These are phyloP conservation scores for Grallaria varia DNA, from an alignment of 2,113 vertebrate genomes.

Conservation along the genomic window DNA sequence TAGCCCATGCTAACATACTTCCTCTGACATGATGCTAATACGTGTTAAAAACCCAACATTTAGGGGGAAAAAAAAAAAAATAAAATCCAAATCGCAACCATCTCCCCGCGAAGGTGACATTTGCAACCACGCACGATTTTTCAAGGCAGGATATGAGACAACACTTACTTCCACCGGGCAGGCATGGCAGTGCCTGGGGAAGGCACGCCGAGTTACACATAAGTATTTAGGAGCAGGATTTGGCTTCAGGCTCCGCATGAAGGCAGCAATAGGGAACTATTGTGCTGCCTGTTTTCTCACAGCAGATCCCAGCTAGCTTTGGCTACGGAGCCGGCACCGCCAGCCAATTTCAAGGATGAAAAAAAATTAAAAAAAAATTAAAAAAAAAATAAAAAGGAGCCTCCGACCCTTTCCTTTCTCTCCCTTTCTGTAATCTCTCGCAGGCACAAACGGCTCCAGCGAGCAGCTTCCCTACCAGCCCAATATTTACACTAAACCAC, in stretches of 20 bases:
- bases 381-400: neutral
- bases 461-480: constrained; percentile 66
- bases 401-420: constrained; percentile 65
- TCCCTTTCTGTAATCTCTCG: constrained; percentile 64
- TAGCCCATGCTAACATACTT: constrained; percentile 23
- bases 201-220: constrained; percentile 24
- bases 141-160: neutral
- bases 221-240: constrained; percentile 52
- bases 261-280: constrained; percentile 43
- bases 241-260: constrained; percentile 33
- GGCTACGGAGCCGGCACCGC: constrained; percentile 31
- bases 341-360: constrained; percentile 61
- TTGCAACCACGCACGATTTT: neutral
- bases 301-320: constrained; percentile 61
- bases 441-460: constrained; percentile 60
- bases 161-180: constrained; percentile 19
- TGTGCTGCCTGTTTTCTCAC: constrained; percentile 52
- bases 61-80: neutral
- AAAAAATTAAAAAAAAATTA: no score
- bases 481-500: constrained; percentile 70
- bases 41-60: neutral
- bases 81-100: neutral
- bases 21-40: neutral
- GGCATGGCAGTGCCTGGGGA: constrained; percentile 14
- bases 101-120: neutral